Percentiles rank a stretch among this genome's conserved stretches.
These are phyloP conservation scores for Tokudaia muenninki DNA, from an alignment of 2,797 vertebrate species.

Conservation along the genomic window DNA sequence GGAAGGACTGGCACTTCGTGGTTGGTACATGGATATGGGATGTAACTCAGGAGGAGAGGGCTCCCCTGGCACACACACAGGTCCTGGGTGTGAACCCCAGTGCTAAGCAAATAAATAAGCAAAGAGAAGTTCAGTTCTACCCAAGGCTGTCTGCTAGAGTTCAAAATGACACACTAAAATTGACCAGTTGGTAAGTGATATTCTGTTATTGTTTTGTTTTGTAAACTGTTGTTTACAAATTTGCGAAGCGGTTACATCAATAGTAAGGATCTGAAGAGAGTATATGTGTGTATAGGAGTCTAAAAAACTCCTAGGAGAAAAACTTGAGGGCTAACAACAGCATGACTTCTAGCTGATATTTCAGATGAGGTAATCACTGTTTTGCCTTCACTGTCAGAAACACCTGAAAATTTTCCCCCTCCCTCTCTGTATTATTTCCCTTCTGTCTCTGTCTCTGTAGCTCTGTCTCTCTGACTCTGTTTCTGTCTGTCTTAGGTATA, in stretches of 20 bases:
- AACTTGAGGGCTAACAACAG: neutral
- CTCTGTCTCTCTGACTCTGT: neutral
- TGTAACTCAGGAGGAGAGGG: no score
- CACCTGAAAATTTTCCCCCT: neutral
- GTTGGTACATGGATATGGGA: neutral
- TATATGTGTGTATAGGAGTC: neutral
- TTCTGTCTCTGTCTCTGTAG: neutral
- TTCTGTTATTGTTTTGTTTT: neutral
- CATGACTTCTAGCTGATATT: neutral
- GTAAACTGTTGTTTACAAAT: neutral
- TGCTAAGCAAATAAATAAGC: neutral
- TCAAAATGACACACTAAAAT: neutral
- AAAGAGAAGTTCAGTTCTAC: neutral
- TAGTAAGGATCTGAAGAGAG: neutral
- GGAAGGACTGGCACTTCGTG: neutral
- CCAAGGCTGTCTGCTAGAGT: neutral
- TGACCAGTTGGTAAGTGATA: neutral
- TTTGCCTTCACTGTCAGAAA: neutral
- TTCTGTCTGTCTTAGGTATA: neutral
- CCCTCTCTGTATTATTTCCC: accelerated
- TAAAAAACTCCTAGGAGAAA: neutral
- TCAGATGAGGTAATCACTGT: neutral
- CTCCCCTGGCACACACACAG: neutral
- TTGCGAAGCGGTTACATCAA: neutral
- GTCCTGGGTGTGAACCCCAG: neutral